Base-by-base conservation (phyloP, 2,113 vertebrate genomes). In the Bufo bufo region DNA sequence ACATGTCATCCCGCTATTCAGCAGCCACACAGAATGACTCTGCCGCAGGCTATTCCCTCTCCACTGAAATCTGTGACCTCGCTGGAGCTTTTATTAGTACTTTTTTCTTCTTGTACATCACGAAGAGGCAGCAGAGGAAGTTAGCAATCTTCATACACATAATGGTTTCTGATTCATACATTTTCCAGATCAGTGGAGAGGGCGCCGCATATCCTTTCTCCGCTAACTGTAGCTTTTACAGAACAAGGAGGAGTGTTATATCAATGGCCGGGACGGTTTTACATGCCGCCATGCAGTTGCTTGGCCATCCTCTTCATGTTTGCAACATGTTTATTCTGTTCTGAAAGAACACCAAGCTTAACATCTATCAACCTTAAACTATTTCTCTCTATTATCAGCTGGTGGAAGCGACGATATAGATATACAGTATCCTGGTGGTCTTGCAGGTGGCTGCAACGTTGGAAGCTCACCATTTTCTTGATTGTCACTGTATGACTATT, bases 151-250 rank as follows among this genome's bases (percentile, higher is more conserved):
- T 49, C 43, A 78, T 47, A 49, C 71, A 47, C 71, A 74, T 85
- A 75, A 75, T 77, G 77, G 71, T 74, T 59, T 85, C 84, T 85
- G 84, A 75, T 52, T 58, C 56, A 75, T 47, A 61, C 71, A 59
- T 61, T 85, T 75, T 74, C 69, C 84, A 43, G 52, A 85, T 85
- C 71, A 77, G 14, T 52, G 16, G 17, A 47, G 1, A n/a, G 69
- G 72, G 72, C 45, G 71, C 52, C 16, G 33, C 13, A 43, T 7
- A 47, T 59, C 84, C 43, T 50, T 20, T 74, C 82, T 66, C 82
- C 43, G 82, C 65, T 66, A 16, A 43, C 50, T 74, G 50, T 47
- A 16, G 23, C 43, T 71, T 59, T 47, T 45, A 81, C 11, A 20
- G 58, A 63, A 19, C 79, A 61, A 47, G 43, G 63, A 63, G 16